Base-by-base conservation (phyloP, 2,797 vertebrate genomes). In the Eurystomus glaucurus region DNA sequence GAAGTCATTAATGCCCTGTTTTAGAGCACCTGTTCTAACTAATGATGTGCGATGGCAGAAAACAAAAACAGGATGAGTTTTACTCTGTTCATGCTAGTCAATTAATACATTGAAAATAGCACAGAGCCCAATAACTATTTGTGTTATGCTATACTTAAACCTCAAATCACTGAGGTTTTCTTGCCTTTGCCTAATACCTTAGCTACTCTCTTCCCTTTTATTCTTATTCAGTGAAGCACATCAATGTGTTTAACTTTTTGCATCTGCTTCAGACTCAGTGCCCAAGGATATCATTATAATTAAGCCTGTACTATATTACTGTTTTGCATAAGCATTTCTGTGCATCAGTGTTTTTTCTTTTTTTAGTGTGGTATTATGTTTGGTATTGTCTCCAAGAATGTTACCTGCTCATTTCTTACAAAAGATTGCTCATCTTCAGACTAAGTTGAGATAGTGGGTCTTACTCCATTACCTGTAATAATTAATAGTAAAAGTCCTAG, bases 211-310 rank as follows among this genome's bases (percentile, higher is more conserved):
- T 94, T 85, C 76, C 61, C 26, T 84, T 96, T 95, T 77, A 68
- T 93, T 94, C 79, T 61, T 88, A 57, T 22, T 83, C 70, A 86
- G 50, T 61, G 74, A 90, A 93, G 66, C 85, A 88, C 35, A 75
- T 86, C 54, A 61, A 16, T 31, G 31, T 54, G 28, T 92, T 86
- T 81, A 81, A 88, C 69, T 84, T 96, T 57, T 93, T 96, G 88
- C 65, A 58, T 92, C 74, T 88, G 69, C 61, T 86, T 95, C 66
- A 96, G 80, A 85, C n/a, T 64, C 4, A 0, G 25, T 86, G 91
- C 65, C 93, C 90, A 96, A 93, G 72, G 79, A 78, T 91, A 96
- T 91, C 4, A 10, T 84, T 84, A 78, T 90, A 96, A 93, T 95
- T 93, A 82, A 84, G 58, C 65, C 51, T 43, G 35, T n/a, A 26